Percentiles rank a stretch among this genome's conserved stretches.
These are phyloP conservation scores for Pandemis cinnamomeana DNA, from an alignment of 2,888 invertebrate genomes.

Conservation along the genomic window DNA sequence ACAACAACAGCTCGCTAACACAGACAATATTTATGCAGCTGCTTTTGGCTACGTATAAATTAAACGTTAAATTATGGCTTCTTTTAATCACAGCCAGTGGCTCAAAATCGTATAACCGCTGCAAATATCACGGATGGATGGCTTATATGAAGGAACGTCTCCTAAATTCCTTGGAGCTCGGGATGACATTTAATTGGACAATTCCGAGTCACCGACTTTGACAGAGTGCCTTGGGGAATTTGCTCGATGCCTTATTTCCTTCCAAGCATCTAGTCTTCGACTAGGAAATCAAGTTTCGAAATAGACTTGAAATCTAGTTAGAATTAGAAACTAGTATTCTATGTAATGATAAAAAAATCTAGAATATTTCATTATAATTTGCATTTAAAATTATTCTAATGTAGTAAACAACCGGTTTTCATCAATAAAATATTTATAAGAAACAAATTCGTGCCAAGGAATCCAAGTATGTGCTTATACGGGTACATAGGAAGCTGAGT, in stretches of 20 bases:
- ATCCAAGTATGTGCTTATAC: slow-evolving; percentile 38
- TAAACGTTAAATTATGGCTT: slow-evolving; percentile 22
- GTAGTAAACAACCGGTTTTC: not conserved
- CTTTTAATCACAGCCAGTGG: slow-evolving; percentile 9
- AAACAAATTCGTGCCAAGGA: slow-evolving; percentile 6
- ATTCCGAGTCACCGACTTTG: slow-evolving; percentile 50
- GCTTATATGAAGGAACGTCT: slow-evolving; percentile 57
- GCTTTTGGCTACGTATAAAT: slow-evolving; percentile 14
- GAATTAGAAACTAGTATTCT: not conserved
- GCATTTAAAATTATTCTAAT: not conserved
- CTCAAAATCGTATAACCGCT: slow-evolving; percentile 15
- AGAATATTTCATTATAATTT: not conserved
- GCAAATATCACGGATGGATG: slow-evolving; percentile 35
- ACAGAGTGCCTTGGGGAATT: slow-evolving; percentile 52
- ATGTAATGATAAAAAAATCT: not conserved
- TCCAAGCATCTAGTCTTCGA: not conserved
- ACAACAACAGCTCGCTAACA: slow-evolving; percentile 38
- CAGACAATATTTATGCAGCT: slow-evolving; percentile 31
- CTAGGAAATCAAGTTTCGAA: slow-evolving; percentile 3
- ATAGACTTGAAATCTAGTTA: not conserved
- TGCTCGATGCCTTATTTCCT: slow-evolving; percentile 34
- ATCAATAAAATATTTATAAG: slow-evolving; percentile 9
- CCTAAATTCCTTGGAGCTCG: slow-evolving; percentile 56
- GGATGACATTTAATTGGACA: slow-evolving; percentile 55
- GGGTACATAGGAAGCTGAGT: slow-evolving; percentile 55